A percentile compares a stretch with the other conserved stretches of the same genome.
These are phyloP conservation scores for Stenoptilia bipunctidactyla DNA, from an alignment of 2,888 invertebrate genomes.

Conservation along the genomic window DNA sequence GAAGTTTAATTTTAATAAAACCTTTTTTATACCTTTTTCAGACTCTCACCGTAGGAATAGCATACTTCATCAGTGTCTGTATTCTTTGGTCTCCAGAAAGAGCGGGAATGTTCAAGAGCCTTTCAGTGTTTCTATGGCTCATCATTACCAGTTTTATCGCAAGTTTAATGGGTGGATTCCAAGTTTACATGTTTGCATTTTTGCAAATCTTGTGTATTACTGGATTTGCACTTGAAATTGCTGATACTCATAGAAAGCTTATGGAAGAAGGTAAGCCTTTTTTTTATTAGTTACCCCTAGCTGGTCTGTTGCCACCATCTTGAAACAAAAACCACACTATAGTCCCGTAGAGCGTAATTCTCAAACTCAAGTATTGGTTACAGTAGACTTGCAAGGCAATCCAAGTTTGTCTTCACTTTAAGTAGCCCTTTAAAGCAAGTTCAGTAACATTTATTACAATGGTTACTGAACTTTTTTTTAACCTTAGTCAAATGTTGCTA, in stretches of 20 bases:
- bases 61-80: slow-evolving; percentile 79
- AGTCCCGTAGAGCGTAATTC: too few species aligned
- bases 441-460: too few species aligned
- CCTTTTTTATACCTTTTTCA: slow-evolving; percentile 42
- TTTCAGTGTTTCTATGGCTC: slow-evolving; percentile 82
- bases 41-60: slow-evolving; percentile 76
- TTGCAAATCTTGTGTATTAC: slow-evolving; percentile 75
- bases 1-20: slow-evolving; percentile 1
- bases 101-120: slow-evolving; percentile 74
- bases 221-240: slow-evolving; percentile 75
- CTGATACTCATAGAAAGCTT: slow-evolving; percentile 65
- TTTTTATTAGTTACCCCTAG: background rate
- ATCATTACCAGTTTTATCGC: slow-evolving; percentile 81
- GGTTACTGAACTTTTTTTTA: too few species aligned
- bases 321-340: too few species aligned
- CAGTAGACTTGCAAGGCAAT: too few species aligned
- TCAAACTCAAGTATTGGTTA: too few species aligned
- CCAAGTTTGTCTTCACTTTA: too few species aligned
- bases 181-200: slow-evolving; percentile 80
- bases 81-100: slow-evolving; percentile 83
- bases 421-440: too few species aligned
- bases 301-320: too few species aligned
- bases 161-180: slow-evolving; percentile 79
- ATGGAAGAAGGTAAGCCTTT: slow-evolving; percentile 32
- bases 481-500: too few species aligned